These are phyloP conservation scores for Dicycla oo DNA, from an alignment of 2,888 invertebrate genomes.

Conservation along the genomic window DNA sequence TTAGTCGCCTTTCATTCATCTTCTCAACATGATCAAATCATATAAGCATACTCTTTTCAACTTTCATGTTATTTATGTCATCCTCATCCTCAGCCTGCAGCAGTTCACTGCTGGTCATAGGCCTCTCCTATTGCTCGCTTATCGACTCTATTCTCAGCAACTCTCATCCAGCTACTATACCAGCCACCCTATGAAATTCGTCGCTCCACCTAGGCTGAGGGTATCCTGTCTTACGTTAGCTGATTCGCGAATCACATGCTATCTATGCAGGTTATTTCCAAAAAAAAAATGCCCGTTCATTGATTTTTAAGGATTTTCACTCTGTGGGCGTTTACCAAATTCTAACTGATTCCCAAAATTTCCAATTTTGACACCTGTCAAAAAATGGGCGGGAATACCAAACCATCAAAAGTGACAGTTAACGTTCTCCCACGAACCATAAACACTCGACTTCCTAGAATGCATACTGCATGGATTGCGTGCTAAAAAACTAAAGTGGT, in stretches of 20 bases:
- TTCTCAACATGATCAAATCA: too few species aligned
- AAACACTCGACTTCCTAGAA: constrained; percentile 47
- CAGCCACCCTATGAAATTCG: not conserved
- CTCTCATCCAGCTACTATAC: too few species aligned
- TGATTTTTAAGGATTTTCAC: not conserved
- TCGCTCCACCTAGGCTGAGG: not conserved
- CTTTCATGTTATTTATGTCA: too few species aligned
- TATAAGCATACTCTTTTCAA: too few species aligned
- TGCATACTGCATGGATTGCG: constrained; percentile 29
- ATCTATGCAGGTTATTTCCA: not conserved
- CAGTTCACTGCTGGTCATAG: too few species aligned
- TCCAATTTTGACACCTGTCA: constrained; percentile 14
- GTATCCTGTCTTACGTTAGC: not conserved
- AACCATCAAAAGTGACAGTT: constrained; percentile 30
- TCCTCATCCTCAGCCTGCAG: too few species aligned
- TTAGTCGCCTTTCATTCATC: too few species aligned
- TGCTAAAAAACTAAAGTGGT: constrained; percentile 43
- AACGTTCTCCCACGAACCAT: constrained; percentile 33
- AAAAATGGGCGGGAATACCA: constrained; percentile 35
- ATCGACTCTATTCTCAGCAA: too few species aligned
- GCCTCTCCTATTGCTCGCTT: too few species aligned
- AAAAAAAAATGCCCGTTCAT: not conserved
- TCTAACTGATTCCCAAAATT: not conserved
- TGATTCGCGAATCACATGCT: not conserved
- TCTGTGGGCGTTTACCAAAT: not conserved